Evolutionary conservation across 2,888 invertebrate species (phyloP).

Genomic region (Diadromus collaris): DNA sequence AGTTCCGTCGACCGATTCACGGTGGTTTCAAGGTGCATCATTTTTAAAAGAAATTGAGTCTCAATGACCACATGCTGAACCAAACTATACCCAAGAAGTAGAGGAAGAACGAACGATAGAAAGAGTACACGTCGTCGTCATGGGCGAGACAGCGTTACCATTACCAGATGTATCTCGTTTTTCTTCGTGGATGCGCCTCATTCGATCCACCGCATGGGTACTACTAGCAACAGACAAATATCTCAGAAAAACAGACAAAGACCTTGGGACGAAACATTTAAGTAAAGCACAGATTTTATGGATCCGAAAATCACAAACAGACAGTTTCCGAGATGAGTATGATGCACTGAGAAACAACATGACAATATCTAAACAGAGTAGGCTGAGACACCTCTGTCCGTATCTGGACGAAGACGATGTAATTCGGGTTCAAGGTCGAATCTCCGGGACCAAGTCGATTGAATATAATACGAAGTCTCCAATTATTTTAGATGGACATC

Average conservation of each 20-base stretch:
- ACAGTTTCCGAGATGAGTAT: constrained; percentile 32
- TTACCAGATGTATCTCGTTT: constrained; percentile 66
- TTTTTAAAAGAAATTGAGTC: constrained; percentile 29
- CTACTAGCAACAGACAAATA: constrained; percentile 40
- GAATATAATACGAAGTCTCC: constrained; percentile 1
- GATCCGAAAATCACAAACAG: constrained; percentile 25
- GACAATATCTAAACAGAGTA: background rate
- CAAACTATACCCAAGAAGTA: background rate
- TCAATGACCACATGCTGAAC: background rate
- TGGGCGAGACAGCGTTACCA: constrained; percentile 40
- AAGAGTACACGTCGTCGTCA: background rate
- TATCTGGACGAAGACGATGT: constrained; percentile 34
- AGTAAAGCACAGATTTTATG: constrained; percentile 5
- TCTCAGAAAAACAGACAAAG: background rate
- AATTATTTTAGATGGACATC: constrained; percentile 31
- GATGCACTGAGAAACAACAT: background rate
- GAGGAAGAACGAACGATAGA: background rate
- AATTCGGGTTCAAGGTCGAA: constrained; percentile 29
- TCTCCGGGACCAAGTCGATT: background rate
- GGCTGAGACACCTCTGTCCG: constrained; percentile 21
- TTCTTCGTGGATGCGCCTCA: constrained; percentile 38
- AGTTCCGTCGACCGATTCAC: background rate
- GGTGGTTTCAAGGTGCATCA: constrained; percentile 52
- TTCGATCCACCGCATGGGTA: constrained; percentile 36
- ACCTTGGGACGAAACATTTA: constrained; percentile 51